A percentile compares a stretch with the other conserved stretches of the same genome.
phyloP scores from a whole-genome alignment of 2,113 vertebrate genomes.

The Calyptommatus sinebrachiatus region DNA sequence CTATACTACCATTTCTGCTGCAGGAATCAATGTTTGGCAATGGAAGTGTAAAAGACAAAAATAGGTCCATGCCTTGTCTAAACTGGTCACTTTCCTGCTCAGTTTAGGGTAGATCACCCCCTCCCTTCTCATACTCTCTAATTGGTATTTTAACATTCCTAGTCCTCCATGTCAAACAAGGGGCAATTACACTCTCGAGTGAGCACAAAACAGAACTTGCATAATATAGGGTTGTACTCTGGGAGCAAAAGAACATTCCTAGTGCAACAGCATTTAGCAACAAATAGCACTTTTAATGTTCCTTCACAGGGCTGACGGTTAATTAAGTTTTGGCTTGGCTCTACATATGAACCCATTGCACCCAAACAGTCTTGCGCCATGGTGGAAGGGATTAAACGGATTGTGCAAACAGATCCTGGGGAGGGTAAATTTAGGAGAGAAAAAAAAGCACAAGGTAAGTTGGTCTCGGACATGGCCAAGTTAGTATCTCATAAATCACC shows the following conservation, averaged over 20 bases:
- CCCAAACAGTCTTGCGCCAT: constrained; percentile 31
- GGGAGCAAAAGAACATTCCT: constrained; percentile 38
- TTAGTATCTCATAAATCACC: constrained; percentile 8
- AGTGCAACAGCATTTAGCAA: constrained; percentile 23
- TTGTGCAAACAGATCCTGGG: background rate
- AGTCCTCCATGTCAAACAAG: constrained; percentile 41
- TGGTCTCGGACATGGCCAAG: background rate
- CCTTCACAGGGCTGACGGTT: constrained; percentile 55
- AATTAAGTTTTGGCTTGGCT: constrained; percentile 50
- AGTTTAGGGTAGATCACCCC: background rate
- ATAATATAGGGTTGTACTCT: constrained; percentile 40
- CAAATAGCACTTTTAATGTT: constrained; percentile 48
- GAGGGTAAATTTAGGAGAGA: background rate
- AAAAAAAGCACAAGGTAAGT: constrained; percentile 3
- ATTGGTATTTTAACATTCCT: constrained; percentile 37
- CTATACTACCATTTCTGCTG: background rate
- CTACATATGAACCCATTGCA: constrained; percentile 47
- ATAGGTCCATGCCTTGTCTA: constrained; percentile 41
- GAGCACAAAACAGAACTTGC: constrained; percentile 43
- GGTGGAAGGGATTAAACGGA: background rate
- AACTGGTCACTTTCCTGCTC: constrained; percentile 41
- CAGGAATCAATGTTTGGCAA: constrained; percentile 12
- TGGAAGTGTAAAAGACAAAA: constrained; percentile 45
- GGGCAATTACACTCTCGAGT: constrained; percentile 54
- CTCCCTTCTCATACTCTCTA: too few species aligned